Conservation (phyloP, 2,113 vertebrate species). For the Brachyhypopomus gauderio region DNA sequence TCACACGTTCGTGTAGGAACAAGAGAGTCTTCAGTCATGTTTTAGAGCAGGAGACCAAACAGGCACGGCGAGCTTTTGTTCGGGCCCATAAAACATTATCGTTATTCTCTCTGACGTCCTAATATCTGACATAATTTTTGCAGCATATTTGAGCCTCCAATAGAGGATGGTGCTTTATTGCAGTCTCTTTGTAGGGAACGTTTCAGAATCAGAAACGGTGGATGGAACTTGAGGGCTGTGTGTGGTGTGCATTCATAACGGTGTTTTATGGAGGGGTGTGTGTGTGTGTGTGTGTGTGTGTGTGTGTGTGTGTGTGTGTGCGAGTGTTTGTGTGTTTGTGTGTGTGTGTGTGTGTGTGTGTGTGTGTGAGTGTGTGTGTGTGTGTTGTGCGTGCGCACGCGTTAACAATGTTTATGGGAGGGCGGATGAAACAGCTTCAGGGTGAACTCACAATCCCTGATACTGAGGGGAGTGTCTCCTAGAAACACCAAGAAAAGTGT, state of each 20-base stretch:
- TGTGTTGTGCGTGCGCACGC: background rate
- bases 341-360: conserved; percentile 5
- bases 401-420: no score
- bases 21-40: conserved; percentile 21
- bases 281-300: conserved; percentile 2
- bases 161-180: background rate
- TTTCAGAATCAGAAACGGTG: background rate
- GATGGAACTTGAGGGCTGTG: background rate
- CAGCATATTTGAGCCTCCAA: background rate
- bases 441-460: no score
- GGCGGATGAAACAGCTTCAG: no score
- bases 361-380: background rate
- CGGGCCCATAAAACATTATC: background rate
- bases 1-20: conserved; percentile 12
- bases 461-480: no score
- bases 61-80: background rate
- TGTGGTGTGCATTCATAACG: conserved; percentile 8
- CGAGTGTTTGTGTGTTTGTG: background rate
- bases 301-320: conserved; percentile 5
- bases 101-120: background rate
- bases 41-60: background rate
- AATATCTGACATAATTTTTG: conserved; percentile 1
- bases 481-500: no score
- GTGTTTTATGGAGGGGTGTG: conserved; percentile 1
- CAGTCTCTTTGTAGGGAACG: background rate